Conservation (phyloP, 2,888 invertebrate species). For the Tortrix viridana region DNA sequence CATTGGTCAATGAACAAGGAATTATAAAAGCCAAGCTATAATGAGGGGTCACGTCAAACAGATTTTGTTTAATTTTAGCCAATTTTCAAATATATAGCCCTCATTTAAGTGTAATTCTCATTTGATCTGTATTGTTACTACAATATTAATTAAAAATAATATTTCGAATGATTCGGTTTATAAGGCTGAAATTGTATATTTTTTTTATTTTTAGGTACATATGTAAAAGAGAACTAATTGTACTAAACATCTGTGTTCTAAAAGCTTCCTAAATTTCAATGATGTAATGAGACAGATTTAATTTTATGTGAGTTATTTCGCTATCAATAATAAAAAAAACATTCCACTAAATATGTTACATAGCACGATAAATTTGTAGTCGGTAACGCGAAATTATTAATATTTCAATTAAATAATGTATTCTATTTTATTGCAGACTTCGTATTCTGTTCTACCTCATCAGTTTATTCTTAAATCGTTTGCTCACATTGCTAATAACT, state of each 20-base stretch:
- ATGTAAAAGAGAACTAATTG: background rate
- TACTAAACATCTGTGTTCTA: background rate
- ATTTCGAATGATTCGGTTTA: too few species aligned
- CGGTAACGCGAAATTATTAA: constrained; percentile 1
- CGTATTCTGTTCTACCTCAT: constrained; percentile 64
- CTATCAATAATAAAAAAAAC: constrained; percentile 48
- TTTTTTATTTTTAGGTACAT: background rate
- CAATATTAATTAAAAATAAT: background rate
- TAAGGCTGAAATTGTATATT: too few species aligned
- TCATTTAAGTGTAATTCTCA: background rate
- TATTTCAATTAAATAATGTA: constrained; percentile 7
- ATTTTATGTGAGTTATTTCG: constrained; percentile 3
- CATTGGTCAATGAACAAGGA: too few species aligned
- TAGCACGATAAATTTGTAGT: constrained; percentile 14
- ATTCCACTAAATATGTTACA: constrained; percentile 66
- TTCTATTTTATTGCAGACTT: constrained; percentile 41
- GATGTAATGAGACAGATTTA: constrained; percentile 5
- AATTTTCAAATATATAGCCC: too few species aligned
- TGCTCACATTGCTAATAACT: constrained; percentile 34
- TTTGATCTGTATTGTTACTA: background rate
- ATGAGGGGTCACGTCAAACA: too few species aligned
- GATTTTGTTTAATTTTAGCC: too few species aligned
- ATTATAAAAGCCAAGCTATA: too few species aligned
- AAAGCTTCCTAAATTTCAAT: constrained; percentile 1
- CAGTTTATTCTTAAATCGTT: constrained; percentile 39